Evolutionary conservation across 2,797 vertebrate species (phyloP).

Genomic region (Ispidina picta): DNA sequence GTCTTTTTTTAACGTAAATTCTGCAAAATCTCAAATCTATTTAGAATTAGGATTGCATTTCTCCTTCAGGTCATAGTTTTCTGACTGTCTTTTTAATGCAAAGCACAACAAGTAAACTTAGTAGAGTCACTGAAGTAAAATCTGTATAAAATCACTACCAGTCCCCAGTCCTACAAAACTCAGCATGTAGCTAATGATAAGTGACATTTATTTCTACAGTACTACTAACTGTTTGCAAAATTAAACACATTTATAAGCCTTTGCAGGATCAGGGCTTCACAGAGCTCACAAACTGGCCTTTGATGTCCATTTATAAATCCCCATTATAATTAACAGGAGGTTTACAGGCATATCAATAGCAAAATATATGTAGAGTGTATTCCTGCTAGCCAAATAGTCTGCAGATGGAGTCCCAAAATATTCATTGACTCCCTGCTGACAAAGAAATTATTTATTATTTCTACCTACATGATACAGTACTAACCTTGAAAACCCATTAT

Average conservation of each 20-base stretch:
- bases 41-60: not conserved
- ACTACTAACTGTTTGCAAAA: slow-evolving; percentile 51
- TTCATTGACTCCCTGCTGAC: slow-evolving; percentile 70
- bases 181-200: slow-evolving; percentile 50
- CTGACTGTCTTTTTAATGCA: slow-evolving; percentile 21
- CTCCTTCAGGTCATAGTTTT: not conserved
- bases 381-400: slow-evolving; percentile 60
- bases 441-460: slow-evolving; percentile 72
- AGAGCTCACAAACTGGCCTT: slow-evolving; percentile 51
- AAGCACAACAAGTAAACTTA: slow-evolving; percentile 28
- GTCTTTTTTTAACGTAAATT: not conserved
- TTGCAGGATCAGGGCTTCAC: slow-evolving; percentile 47
- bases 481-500: slow-evolving; percentile 71
- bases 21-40: not conserved
- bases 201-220: slow-evolving; percentile 29
- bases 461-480: slow-evolving; percentile 65
- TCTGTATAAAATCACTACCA: slow-evolving; percentile 2
- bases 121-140: not conserved
- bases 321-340: slow-evolving; percentile 58
- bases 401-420: slow-evolving; percentile 72
- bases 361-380: slow-evolving; percentile 1
- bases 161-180: slow-evolving; percentile 4
- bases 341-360: slow-evolving; percentile 46
- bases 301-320: slow-evolving; percentile 64
- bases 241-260: slow-evolving; percentile 59